A percentile compares a stretch with the other conserved stretches of the same genome.
These are phyloP conservation scores for Drepana arcuata DNA, from an alignment of 1,140 invertebrate species.

Conservation along the genomic window DNA sequence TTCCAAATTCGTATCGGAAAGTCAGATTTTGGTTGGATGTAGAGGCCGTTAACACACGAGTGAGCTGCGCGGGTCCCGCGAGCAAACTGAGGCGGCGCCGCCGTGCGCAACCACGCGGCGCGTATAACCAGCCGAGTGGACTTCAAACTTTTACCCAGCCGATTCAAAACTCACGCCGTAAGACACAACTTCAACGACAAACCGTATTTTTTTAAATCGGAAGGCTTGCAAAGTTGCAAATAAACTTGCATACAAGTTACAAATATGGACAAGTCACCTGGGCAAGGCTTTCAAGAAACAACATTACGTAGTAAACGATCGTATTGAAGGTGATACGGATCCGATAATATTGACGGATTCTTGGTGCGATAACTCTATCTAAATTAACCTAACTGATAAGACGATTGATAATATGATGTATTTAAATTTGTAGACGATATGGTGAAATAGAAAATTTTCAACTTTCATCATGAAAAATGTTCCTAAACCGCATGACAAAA, in stretches of 20 bases:
- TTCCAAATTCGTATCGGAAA: constrained; percentile 57
- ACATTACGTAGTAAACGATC: no score
- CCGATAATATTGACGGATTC: no score
- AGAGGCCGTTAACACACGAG: constrained; percentile 37
- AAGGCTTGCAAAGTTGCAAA: constrained; percentile 48
- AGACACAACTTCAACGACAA: constrained; percentile 5
- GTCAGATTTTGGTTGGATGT: constrained; percentile 23
- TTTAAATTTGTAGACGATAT: no score
- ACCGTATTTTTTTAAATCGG: constrained; percentile 26
- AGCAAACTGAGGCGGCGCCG: constrained; percentile 61
- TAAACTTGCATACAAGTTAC: constrained; percentile 44
- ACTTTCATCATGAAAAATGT: no score
- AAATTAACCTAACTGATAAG: no score
- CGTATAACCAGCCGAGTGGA: constrained; percentile 49
- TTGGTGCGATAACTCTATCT: no score
- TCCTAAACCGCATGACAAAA: no score
- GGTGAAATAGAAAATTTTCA: no score
- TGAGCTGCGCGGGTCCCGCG: constrained; percentile 62
- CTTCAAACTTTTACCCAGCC: constrained; percentile 62
- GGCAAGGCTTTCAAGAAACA: constrained; percentile 49
- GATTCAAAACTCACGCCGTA: constrained; percentile 25
- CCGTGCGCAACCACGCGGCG: constrained; percentile 48
- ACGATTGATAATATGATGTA: no score
- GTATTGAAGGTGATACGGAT: no score
- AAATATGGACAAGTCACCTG: constrained; percentile 52